Percentiles rank a stretch among this genome's conserved stretches.
Conservation (phyloP, 2,888 invertebrate species). For the Apodemia hepburni region DNA sequence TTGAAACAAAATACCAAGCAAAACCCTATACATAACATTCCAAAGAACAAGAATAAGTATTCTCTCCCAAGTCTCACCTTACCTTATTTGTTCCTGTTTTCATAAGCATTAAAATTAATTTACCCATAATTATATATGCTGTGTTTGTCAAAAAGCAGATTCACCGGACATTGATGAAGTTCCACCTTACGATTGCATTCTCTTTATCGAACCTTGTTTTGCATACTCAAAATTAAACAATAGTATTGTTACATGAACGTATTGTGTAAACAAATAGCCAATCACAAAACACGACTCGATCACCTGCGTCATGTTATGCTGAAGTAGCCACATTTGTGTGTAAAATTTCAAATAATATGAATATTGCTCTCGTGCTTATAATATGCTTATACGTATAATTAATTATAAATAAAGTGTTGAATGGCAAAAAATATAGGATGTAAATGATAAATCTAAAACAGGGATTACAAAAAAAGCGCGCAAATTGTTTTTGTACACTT, state of each 20-base stretch:
- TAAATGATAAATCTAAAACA: neutral
- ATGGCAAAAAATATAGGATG: neutral
- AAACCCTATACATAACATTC: neutral
- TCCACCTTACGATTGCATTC: constrained; percentile 37
- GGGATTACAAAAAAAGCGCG: too few species aligned
- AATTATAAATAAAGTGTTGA: neutral
- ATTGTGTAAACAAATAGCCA: constrained; percentile 58
- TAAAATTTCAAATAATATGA: neutral
- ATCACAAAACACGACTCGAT: constrained; percentile 21
- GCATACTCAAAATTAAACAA: constrained; percentile 56
- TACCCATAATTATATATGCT: neutral
- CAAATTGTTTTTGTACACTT: neutral
- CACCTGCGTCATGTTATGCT: constrained; percentile 4
- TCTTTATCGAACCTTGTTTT: constrained; percentile 45
- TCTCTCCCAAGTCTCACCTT: neutral
- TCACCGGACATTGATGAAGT: constrained; percentile 62
- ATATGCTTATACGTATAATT: neutral
- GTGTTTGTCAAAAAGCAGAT: constrained; percentile 34
- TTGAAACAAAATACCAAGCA: too few species aligned
- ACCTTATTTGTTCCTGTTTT: neutral
- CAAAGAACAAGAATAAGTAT: neutral
- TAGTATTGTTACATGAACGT: constrained; percentile 45
- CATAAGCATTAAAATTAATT: neutral
- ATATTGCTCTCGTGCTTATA: neutral
- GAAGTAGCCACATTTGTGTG: constrained; percentile 2